Percentiles rank a stretch among this genome's conserved stretches.
These are phyloP conservation scores for Varanus komodoensis DNA, from an alignment of 2,113 vertebrate species.

Conservation along the genomic window DNA sequence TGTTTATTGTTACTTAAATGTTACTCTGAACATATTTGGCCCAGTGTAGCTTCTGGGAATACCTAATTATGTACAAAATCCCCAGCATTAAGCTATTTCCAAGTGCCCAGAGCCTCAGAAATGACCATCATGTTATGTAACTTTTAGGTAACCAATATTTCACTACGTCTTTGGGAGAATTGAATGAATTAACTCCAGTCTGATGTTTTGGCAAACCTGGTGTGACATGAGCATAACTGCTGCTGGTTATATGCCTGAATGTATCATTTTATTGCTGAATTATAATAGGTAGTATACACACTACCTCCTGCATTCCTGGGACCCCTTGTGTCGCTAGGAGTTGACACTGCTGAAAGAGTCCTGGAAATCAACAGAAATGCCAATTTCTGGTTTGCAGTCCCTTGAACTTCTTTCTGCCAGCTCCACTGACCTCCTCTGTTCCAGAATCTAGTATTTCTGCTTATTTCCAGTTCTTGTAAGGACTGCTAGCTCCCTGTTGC, in stretches of 20 bases:
- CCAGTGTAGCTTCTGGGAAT: not conserved
- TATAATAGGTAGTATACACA: not conserved
- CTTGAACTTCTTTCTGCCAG: too few species aligned
- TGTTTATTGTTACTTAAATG: not conserved
- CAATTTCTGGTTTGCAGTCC: too few species aligned
- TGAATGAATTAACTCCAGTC: not conserved
- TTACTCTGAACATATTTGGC: not conserved
- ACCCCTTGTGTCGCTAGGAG: too few species aligned
- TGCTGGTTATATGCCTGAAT: not conserved
- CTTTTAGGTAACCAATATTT: not conserved
- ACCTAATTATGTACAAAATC: not conserved
- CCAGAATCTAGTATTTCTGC: too few species aligned
- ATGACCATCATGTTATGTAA: not conserved
- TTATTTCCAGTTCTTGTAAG: too few species aligned
- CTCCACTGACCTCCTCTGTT: too few species aligned
- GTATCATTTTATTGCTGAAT: not conserved
- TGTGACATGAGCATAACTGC: not conserved
- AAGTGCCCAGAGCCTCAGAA: too few species aligned
- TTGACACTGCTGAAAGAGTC: too few species aligned
- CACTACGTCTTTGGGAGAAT: not conserved
- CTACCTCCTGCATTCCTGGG: too few species aligned
- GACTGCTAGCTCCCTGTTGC: too few species aligned
- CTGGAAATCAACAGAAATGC: too few species aligned
- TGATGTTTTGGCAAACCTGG: not conserved
- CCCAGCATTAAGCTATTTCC: not conserved